phyloP scores from a whole-genome alignment of 2,797 vertebrate genomes.

The Microtus californicus region DNA sequence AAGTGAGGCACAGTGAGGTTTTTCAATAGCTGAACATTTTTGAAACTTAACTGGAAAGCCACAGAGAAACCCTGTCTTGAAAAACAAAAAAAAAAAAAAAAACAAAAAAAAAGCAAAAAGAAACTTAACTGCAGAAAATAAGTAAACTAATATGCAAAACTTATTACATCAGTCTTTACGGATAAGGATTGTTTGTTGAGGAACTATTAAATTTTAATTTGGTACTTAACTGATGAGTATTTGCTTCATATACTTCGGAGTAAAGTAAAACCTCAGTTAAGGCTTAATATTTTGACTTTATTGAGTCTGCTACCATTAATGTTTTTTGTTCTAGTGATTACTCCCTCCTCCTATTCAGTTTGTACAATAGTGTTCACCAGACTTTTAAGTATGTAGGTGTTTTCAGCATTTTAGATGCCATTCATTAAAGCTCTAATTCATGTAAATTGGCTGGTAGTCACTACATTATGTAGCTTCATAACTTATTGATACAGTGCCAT shows the following conservation, averaged over 20 bases:
- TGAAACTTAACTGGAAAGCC: constrained; percentile 12
- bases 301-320: constrained; percentile 32
- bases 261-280: not conserved
- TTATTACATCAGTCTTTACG: not conserved
- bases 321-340: not conserved
- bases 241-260: not conserved
- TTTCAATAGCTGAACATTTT: not conserved
- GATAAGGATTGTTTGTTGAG: not conserved
- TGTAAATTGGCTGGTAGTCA: not conserved
- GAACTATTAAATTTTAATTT: constrained; percentile 17
- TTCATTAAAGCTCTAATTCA: not conserved
- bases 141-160: constrained; percentile 35
- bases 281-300: constrained; percentile 15
- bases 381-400: not conserved
- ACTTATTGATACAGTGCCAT: not conserved
- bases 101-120: too few relatives aligned
- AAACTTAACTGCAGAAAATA: constrained; percentile 39
- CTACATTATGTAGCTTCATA: not conserved
- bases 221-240: not conserved
- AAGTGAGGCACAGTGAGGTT: not conserved
- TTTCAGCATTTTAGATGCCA: constrained; percentile 12
- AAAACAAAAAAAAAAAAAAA: too few relatives aligned
- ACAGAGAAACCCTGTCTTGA: too few relatives aligned
- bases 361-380: not conserved
- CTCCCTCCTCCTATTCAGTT: not conserved